These are phyloP conservation scores for Grapholita molesta DNA, from an alignment of 1,140 invertebrate species.

Conservation along the genomic window DNA sequence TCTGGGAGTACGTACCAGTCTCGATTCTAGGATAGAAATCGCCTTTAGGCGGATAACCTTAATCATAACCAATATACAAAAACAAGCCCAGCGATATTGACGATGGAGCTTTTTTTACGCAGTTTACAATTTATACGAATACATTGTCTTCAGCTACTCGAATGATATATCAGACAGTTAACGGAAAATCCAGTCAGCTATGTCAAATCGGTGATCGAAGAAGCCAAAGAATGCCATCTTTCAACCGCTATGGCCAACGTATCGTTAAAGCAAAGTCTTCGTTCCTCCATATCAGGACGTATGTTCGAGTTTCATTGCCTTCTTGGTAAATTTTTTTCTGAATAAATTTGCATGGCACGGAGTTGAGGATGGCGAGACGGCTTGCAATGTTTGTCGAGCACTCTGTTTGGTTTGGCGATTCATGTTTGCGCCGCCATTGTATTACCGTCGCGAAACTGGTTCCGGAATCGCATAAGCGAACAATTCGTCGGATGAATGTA, in stretches of 20 bases:
- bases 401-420: conserved; percentile 45
- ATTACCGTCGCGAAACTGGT: conserved; percentile 32
- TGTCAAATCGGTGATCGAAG: conserved; percentile 1
- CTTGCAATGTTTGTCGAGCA: conserved; percentile 41
- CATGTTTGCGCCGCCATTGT: conserved; percentile 57
- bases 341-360: conserved; percentile 39
- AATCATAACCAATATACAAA: too few species aligned
- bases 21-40: too few species aligned
- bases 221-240: not conserved
- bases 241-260: not conserved
- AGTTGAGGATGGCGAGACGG: conserved; percentile 28
- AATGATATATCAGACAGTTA: not conserved
- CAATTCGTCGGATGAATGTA: not conserved
- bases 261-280: conserved; percentile 1
- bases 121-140: not conserved
- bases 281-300: conserved; percentile 17
- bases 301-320: conserved; percentile 25
- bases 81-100: not conserved
- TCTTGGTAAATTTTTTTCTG: conserved; percentile 26
- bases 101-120: not conserved
- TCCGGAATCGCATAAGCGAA: conserved; percentile 1
- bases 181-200: not conserved
- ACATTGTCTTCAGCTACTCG: not conserved
- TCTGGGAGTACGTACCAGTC: too few species aligned
- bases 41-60: too few species aligned